A percentile compares a stretch with the other conserved stretches of the same genome.
Evolutionary conservation across 1,140 invertebrate genomes (phyloP).

Genomic region (Tribolium madens): DNA sequence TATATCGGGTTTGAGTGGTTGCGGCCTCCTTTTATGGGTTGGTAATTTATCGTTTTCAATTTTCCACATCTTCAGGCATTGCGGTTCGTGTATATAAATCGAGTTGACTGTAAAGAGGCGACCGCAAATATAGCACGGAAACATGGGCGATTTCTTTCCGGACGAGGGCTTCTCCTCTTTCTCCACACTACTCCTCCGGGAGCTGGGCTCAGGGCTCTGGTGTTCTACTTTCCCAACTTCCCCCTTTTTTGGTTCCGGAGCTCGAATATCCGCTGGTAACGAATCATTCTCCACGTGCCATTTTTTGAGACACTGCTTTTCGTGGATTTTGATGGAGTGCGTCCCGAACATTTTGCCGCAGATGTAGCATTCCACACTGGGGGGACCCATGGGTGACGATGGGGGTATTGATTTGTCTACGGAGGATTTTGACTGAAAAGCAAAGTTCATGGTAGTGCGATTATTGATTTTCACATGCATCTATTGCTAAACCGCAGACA

Average conservation of each 20-base stretch:
- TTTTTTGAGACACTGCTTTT: constrained; percentile 83
- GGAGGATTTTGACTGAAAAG: constrained; percentile 36
- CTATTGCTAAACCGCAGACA: constrained; percentile 6
- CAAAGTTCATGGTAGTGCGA: constrained; percentile 24
- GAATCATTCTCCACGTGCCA: constrained; percentile 62
- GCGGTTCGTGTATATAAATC: constrained; percentile 81
- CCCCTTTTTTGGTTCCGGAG: background rate
- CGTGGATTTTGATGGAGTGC: constrained; percentile 81
- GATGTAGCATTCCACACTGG: constrained; percentile 72
- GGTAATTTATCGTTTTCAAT: constrained; percentile 77
- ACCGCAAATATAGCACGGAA: constrained; percentile 81
- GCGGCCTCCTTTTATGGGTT: constrained; percentile 69
- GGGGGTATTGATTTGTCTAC: constrained; percentile 25
- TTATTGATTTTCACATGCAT: constrained; percentile 1
- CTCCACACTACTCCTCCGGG: background rate
- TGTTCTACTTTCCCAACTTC: background rate
- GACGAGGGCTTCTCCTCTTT: constrained; percentile 55
- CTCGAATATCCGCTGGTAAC: constrained; percentile 52
- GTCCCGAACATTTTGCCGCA: constrained; percentile 82
- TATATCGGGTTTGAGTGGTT: constrained; percentile 75
- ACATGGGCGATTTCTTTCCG: constrained; percentile 58
- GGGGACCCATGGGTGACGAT: constrained; percentile 14
- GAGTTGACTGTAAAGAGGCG: constrained; percentile 79
- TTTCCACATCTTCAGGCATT: constrained; percentile 83
- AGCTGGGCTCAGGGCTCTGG: background rate